Conservation (phyloP, 2,797 vertebrate species). For the Sebastes alutus region DNA sequence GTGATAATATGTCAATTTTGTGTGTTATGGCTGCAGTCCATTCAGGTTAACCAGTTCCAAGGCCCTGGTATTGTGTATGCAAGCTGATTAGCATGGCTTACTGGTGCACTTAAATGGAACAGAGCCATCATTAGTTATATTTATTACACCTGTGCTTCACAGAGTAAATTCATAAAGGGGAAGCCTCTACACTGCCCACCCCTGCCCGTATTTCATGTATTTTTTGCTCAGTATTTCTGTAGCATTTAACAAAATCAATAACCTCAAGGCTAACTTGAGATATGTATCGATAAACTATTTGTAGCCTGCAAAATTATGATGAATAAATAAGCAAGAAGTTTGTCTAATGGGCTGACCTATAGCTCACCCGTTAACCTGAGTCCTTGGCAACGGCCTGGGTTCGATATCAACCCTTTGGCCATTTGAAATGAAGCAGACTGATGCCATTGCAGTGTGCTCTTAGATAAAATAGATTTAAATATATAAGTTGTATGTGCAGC, state of each 20-base stretch:
- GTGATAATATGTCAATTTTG: no score
- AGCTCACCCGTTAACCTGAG: no score
- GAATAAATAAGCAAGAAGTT: not conserved
- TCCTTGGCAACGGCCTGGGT: no score
- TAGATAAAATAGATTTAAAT: no score
- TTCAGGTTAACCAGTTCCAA: not conserved
- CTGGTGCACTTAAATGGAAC: fast-evolving
- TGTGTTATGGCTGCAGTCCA: not conserved
- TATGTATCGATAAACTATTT: not conserved
- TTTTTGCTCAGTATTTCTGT: not conserved
- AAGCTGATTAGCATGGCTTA: no score
- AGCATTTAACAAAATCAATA: not conserved
- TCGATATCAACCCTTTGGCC: no score
- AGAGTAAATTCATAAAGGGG: not conserved
- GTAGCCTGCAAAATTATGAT: not conserved
- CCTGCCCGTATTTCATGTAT: not conserved
- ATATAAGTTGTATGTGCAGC: not conserved
- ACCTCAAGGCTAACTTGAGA: not conserved
- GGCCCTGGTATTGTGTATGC: no score
- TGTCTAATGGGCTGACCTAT: no score
- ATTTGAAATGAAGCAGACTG: not conserved
- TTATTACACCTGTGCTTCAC: not conserved
- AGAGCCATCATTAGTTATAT: no score
- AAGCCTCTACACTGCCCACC: no score
- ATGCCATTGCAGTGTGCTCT: not conserved